Base-by-base conservation (phyloP, 2,888 invertebrate species). In the Tethea ocularis region DNA sequence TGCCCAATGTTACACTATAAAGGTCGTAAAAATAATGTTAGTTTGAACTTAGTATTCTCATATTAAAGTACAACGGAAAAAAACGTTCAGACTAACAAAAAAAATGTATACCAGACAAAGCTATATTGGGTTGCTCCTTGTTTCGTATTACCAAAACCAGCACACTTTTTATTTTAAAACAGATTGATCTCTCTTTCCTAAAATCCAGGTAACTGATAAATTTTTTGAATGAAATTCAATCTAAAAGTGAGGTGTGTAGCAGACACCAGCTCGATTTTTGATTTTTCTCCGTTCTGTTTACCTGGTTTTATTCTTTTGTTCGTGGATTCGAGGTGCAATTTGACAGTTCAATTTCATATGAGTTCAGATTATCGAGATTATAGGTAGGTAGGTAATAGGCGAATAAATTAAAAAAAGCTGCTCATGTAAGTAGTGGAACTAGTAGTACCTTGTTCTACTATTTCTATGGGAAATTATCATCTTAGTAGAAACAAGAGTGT, bases 301-400 rank as follows among this genome's bases (percentile, higher is more conserved):
- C 56, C 56, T 59, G 52, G 51, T 52, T 46, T 22, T 64, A 60
- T 68, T 69, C 69, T 72, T 70, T 76, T 75, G 71, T 72, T 71
- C 61, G 61, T 61, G 57, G 63, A 71, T 72, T 69, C 61, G 60
- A 61, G 58, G 63, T 61, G 62, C 68, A 74, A 66, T 74, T 78
- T 80, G 80, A 80, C 77, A 78, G 75, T 75, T 80, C 74, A 75
- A 76, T 74, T 78, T 75, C 66, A 66, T 62, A 62, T 62, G 64
- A 64, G 57, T 52, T 59, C 61, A 56, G 26, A 26, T 46, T 53
- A 51, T n/a, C 20, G 33, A n/a, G n/a, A n/a, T n/a, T n/a, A n/a
- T n/a, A n/a, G n/a, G n/a, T n/a, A n/a, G n/a, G n/a, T n/a, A n/a
- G n/a, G n/a, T n/a, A n/a, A n/a, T n/a, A n/a, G n/a, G n/a, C n/a